Percentiles rank a stretch among this genome's conserved stretches.
Conservation (phyloP, 2,113 vertebrate species). For the Cyrtonyx montezumae region DNA sequence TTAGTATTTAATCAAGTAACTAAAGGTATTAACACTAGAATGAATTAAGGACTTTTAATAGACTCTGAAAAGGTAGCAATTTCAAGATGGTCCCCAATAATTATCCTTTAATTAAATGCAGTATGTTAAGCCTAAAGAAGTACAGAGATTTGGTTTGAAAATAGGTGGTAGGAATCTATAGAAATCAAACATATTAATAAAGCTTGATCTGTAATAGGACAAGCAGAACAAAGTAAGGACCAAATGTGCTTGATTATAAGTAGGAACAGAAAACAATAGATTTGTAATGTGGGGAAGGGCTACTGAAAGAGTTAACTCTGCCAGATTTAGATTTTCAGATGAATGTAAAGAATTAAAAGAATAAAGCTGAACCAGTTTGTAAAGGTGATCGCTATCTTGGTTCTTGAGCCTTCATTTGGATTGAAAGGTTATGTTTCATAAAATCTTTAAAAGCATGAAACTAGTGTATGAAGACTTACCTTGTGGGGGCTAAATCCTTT, state of each 20-base stretch:
- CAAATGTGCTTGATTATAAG: not conserved
- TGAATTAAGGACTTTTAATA: conserved; percentile 24
- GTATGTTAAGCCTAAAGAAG: not conserved
- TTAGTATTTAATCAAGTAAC: conserved; percentile 47
- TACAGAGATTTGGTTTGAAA: not conserved
- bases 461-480: not conserved
- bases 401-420: not conserved
- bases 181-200: not conserved
- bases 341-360: not conserved
- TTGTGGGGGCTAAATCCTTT: conserved; percentile 8
- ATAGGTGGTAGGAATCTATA: not conserved
- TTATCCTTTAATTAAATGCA: conserved; percentile 39
- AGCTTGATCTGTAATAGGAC: not conserved
- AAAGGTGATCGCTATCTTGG: not conserved
- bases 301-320: not conserved
- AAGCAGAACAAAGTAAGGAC: not conserved
- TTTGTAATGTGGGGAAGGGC: not conserved
- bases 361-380: not conserved
- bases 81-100: conserved; percentile 10
- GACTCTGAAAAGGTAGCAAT: not conserved
- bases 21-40: conserved; percentile 24
- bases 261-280: not conserved
- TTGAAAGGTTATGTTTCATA: not conserved
- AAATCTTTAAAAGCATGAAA: not conserved
- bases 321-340: not conserved